A percentile compares a stretch with the other conserved stretches of the same genome.
These are phyloP conservation scores for Apodemia zela DNA, from an alignment of 2,888 invertebrate species.

Conservation along the genomic window DNA sequence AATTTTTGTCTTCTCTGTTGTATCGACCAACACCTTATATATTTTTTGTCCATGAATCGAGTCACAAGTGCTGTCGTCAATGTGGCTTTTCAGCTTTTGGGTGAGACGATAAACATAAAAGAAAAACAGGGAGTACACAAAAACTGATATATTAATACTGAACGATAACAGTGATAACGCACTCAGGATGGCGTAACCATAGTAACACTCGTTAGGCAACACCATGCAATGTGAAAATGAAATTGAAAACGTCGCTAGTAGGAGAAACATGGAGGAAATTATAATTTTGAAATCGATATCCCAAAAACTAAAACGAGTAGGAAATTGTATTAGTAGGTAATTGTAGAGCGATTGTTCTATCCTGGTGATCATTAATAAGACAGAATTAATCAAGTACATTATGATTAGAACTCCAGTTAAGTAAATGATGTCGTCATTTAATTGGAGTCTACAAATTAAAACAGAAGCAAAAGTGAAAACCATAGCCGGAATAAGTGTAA, in stretches of 20 bases:
- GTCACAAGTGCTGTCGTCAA: background rate
- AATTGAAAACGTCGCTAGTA: background rate
- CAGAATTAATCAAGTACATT: background rate
- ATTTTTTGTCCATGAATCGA: background rate
- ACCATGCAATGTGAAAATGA: background rate
- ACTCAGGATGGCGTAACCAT: background rate
- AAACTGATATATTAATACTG: background rate
- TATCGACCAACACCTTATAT: background rate
- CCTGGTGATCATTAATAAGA: background rate
- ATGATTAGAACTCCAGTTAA: background rate
- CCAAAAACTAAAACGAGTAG: constrained; percentile 22
- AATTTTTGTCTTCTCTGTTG: background rate
- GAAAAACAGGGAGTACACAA: background rate
- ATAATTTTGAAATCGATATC: constrained; percentile 26
- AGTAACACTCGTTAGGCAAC: background rate
- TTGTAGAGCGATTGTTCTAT: background rate
- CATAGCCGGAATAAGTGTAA: background rate
- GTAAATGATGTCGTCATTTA: background rate
- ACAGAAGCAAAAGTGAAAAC: background rate
- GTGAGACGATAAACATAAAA: background rate
- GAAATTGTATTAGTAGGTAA: too few species aligned
- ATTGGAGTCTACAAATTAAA: background rate
- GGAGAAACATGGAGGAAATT: constrained; percentile 12
- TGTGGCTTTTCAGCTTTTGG: background rate
- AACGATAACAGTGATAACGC: background rate